Evolutionary conservation across 1,140 invertebrate genomes (phyloP).

Genomic region (Cryptotermes secundus): DNA sequence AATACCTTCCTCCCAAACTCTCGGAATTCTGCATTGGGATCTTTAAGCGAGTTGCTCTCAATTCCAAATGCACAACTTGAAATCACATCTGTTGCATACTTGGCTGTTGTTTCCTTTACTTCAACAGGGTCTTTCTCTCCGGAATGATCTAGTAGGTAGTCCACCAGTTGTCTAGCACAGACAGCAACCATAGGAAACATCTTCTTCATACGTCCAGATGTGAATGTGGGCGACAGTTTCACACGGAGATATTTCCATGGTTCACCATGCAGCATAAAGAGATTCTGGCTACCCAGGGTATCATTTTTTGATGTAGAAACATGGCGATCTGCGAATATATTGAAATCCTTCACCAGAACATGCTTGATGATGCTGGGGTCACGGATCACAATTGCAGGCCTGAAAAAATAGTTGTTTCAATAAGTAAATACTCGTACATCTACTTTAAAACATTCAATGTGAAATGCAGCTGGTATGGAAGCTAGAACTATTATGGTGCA

Average conservation of each 20-base stretch:
- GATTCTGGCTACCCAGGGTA: conserved; percentile 38
- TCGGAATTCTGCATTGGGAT: conserved; percentile 31
- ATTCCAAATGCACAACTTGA: conserved; percentile 37
- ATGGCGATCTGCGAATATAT: conserved; percentile 46
- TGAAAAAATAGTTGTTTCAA: no score
- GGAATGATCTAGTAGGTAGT: neutral
- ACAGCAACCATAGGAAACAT: conserved; percentile 40
- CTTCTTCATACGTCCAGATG: conserved; percentile 50
- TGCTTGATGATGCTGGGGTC: conserved; percentile 51
- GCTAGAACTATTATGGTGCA: no score
- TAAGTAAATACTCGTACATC: no score
- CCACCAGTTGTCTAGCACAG: conserved; percentile 34
- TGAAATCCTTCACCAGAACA: conserved; percentile 53
- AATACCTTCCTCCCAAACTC: conserved; percentile 27
- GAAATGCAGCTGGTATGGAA: no score
- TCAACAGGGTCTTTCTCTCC: conserved; percentile 26
- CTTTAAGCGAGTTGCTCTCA: conserved; percentile 26
- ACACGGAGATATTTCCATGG: conserved; percentile 50
- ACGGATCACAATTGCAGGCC: conserved; percentile 47
- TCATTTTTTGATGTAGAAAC: conserved; percentile 40
- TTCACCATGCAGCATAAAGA: conserved; percentile 38
- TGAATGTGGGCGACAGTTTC: conserved; percentile 52
- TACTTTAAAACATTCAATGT: no score
- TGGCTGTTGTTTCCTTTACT: conserved; percentile 37
- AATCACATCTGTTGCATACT: conserved; percentile 35